Percentiles rank a stretch among this genome's conserved stretches.
Evolutionary conservation across 2,797 vertebrate genomes (phyloP).

Genomic region (Rhinatrema bivittatum): DNA sequence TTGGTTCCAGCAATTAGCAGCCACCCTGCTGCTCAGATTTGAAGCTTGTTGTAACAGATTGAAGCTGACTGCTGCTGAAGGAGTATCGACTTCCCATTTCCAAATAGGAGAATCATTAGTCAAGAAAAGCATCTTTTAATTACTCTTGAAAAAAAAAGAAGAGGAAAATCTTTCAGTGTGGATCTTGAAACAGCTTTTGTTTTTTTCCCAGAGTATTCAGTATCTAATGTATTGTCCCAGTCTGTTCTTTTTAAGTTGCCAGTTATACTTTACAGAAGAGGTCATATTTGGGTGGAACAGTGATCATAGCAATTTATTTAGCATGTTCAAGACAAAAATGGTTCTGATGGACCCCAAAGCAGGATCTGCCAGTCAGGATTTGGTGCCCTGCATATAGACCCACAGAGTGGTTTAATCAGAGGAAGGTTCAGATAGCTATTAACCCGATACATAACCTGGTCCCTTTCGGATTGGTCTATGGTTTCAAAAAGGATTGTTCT

Average conservation of each 20-base stretch:
- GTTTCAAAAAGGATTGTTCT: too few relatives aligned
- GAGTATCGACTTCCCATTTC: conserved; percentile 79
- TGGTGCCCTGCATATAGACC: too few relatives aligned
- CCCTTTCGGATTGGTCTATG: too few relatives aligned
- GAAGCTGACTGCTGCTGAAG: conserved; percentile 71
- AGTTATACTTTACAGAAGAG: conserved; percentile 54
- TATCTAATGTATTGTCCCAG: too few relatives aligned
- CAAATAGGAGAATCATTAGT: conserved; percentile 76
- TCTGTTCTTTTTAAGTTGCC: too few relatives aligned
- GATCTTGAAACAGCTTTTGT: conserved; percentile 50
- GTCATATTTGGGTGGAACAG: conserved; percentile 50
- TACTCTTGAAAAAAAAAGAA: conserved; percentile 54
- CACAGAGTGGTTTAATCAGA: too few relatives aligned
- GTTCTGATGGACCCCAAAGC: too few relatives aligned
- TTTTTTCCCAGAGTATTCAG: conserved; percentile 45
- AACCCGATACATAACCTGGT: too few relatives aligned
- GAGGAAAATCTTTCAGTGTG: conserved; percentile 62
- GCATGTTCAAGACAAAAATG: too few relatives aligned
- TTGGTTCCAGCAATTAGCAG: conserved; percentile 65
- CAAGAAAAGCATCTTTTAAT: conserved; percentile 94
- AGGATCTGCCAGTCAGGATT: too few relatives aligned
- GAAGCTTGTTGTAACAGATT: conserved; percentile 70
- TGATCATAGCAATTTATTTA: too few relatives aligned
- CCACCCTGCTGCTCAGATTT: conserved; percentile 52
- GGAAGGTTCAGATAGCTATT: too few relatives aligned